A percentile compares a stretch with the other conserved stretches of the same genome.
Evolutionary conservation across 1,140 invertebrate genomes (phyloP).

Genomic region (Drosophila erecta): DNA sequence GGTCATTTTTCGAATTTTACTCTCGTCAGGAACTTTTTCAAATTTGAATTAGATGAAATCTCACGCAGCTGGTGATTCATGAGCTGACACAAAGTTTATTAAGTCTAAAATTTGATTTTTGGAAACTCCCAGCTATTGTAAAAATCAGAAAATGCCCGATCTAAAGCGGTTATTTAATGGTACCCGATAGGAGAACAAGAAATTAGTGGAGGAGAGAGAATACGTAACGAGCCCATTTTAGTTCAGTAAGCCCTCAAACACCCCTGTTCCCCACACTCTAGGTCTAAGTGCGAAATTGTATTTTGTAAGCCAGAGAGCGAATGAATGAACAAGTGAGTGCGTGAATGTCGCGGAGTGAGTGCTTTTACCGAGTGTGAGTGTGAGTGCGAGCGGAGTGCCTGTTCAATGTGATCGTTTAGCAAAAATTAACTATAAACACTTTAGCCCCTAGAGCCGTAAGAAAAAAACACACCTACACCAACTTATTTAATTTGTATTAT

Average conservation of each 20-base stretch:
- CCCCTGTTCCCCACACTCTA: constrained; percentile 27
- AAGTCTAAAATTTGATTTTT: constrained; percentile 3
- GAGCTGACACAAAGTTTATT: background rate
- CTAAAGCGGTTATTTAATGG: constrained; percentile 2
- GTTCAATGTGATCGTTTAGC: constrained; percentile 80
- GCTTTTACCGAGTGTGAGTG: constrained; percentile 17
- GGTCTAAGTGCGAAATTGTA: constrained; percentile 75
- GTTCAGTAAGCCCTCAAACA: constrained; percentile 30
- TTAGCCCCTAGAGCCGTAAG: constrained; percentile 65
- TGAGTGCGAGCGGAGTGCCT: constrained; percentile 46
- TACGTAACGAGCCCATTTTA: constrained; percentile 61
- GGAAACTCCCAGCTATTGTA: background rate
- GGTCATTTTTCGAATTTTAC: constrained; percentile 4
- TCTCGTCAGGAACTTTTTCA: background rate
- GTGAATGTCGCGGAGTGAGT: constrained; percentile 30
- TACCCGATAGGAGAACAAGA: constrained; percentile 14
- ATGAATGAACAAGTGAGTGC: constrained; percentile 16
- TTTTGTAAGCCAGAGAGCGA: constrained; percentile 55
- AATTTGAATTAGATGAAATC: background rate
- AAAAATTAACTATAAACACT: constrained; percentile 79
- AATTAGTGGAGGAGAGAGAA: constrained; percentile 43
- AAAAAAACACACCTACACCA: constrained; percentile 32
- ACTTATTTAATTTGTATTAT: constrained; percentile 70
- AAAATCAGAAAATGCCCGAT: background rate
- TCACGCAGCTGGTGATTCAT: constrained; percentile 2